Evolutionary conservation across 2,797 vertebrate species (phyloP).

Genomic region (Sebastes hubbsi): DNA sequence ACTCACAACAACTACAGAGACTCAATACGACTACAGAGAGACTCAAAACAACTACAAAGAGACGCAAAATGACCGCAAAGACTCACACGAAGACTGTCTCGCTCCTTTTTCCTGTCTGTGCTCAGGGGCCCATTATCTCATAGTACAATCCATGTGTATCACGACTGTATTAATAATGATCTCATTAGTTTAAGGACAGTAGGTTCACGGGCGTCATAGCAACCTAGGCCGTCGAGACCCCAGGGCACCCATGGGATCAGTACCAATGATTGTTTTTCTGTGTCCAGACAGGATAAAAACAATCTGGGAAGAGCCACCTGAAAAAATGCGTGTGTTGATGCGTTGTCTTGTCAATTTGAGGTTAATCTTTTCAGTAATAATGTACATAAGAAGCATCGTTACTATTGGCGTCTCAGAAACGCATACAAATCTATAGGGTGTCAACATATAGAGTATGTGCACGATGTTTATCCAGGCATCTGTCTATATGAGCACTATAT

Average conservation of each 20-base stretch:
- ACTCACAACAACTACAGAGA: not conserved
- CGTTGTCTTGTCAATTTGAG: too few relatives aligned
- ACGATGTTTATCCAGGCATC: not conserved
- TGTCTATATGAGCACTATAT: not conserved
- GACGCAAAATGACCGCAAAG: too few relatives aligned
- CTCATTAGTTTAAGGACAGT: not conserved
- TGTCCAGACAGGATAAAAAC: not conserved
- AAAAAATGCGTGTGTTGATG: too few relatives aligned
- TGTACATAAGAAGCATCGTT: too few relatives aligned
- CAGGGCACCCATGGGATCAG: not conserved
- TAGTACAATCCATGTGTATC: not conserved
- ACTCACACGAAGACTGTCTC: too few relatives aligned
- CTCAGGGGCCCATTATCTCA: not conserved
- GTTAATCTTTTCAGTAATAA: too few relatives aligned
- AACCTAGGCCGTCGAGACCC: not conserved
- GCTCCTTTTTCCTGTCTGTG: not conserved
- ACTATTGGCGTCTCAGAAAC: not conserved
- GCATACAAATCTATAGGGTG: not conserved
- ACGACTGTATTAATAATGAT: not conserved
- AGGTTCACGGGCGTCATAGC: not conserved
- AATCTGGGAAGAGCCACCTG: too few relatives aligned
- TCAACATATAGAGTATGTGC: not conserved
- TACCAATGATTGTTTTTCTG: not conserved
- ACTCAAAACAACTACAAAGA: accelerated
- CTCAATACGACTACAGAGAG: too few relatives aligned